Evolutionary conservation across 2,888 invertebrate genomes (phyloP), one percentile per base, ranked within the genome.

Genomic region (Subacronicta megacephala): DNA sequence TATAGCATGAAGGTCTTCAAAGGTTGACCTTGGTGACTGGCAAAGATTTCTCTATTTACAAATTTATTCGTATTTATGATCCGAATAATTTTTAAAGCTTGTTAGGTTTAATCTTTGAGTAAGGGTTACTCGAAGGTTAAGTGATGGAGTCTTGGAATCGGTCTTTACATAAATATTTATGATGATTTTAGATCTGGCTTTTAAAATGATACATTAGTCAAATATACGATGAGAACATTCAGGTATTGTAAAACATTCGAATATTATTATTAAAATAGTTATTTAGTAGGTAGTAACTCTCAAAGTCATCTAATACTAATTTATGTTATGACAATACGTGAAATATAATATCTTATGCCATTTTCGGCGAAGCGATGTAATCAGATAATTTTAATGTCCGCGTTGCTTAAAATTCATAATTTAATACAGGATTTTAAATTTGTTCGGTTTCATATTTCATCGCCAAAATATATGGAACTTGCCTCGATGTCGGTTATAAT

Each of bases 281-380:
- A 40, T 47, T 52, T 7, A 36, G 13, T 9, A 31, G 5, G 13
- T 9, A 31, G 5, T 12, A 13, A 33, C 42, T 47, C 17, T 13
- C n/a, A 31, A 50, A 33, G 26, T 42, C 2, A 23, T 43, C 38
- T 9, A 31, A 35, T 53, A 43, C 54, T 50, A 54, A 64, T 49
- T 57, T 49, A 69, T 50, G 4, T 10, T 49, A 12, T 23, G 36
- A 23, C 31, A 36, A 57, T 54, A 53, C 9, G 9, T 53, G 60
- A 62, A 55, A 71, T 47, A 36, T 56, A 55, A 72, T 74, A 74
- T 60, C 37, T 26, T 43, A 31, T 7, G 33, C 7, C 10, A 13
- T 59, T 50, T 51, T 52, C 46, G 45, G 15, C 38, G 52, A 58
- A 71, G 7, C 37, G 52, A 60, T 71, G 15, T 38, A 57, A 60